Conservation (phyloP, 2,797 vertebrate species). For the Rhynchotus rufescens region DNA sequence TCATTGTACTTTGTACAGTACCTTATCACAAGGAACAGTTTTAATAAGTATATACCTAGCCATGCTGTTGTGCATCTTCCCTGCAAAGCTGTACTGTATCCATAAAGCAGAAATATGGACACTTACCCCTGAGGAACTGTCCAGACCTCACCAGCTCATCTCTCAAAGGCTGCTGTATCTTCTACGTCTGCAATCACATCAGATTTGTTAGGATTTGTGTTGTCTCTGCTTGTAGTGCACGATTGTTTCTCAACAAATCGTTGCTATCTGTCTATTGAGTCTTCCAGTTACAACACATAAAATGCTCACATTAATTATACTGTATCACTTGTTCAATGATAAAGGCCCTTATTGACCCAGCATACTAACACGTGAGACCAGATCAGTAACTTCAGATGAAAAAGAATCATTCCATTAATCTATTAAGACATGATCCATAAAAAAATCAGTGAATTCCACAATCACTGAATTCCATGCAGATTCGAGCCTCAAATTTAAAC, state of each 20-base stretch:
- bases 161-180: not conserved
- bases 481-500: not conserved
- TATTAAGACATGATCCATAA: not conserved
- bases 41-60: not conserved
- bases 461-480: not conserved
- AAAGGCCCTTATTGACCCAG: not conserved
- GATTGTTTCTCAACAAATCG: not conserved
- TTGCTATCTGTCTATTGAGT: too few species aligned
- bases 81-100: not conserved
- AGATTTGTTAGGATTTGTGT: not conserved
- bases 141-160: not conserved
- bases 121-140: not conserved
- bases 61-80: too few species aligned
- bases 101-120: not conserved
- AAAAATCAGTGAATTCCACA: not conserved
- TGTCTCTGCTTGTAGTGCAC: not conserved
- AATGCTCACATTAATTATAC: too few species aligned
- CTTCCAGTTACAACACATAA: too few species aligned
- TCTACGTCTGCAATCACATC: too few species aligned
- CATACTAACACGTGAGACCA: not conserved
- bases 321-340: not conserved
- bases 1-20: fast-evolving
- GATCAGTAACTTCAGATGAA: not conserved
- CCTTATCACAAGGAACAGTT: not conserved
- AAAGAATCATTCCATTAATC: not conserved